Conservation (phyloP, 2,113 vertebrate species). For the Picathartes gymnocephalus region DNA sequence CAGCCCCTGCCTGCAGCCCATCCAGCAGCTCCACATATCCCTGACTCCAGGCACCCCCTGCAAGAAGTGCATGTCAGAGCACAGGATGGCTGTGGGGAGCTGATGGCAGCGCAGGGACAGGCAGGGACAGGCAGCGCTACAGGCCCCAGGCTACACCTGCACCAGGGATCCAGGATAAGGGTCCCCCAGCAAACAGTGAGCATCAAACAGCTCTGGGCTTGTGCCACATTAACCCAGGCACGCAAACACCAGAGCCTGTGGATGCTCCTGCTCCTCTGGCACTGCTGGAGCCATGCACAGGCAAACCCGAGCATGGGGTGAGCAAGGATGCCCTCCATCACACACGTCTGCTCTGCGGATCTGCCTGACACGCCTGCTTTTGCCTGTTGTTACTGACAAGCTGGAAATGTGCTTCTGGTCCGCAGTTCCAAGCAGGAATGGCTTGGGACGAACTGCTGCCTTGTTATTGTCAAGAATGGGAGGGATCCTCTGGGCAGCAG, state of each 20-base stretch:
- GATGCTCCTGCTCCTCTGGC: not conserved
- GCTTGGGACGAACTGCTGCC: not conserved
- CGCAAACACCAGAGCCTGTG: rapidly evolving
- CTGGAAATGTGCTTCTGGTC: not conserved
- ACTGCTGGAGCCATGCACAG: rapidly evolving
- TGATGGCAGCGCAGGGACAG: not conserved
- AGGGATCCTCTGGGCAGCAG: not conserved
- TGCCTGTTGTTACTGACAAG: not conserved
- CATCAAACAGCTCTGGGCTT: not conserved
- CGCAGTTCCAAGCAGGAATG: not conserved
- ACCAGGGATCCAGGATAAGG: not conserved
- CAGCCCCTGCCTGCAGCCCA: not conserved
- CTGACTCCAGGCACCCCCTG: not conserved
- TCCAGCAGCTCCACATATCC: rapidly evolving
- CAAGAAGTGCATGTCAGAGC: not conserved
- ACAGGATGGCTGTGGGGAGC: not conserved
- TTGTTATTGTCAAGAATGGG: not conserved
- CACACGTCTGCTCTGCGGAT: rapidly evolving
- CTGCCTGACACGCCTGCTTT: not conserved
- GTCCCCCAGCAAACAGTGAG: rapidly evolving
- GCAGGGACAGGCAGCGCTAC: not conserved
- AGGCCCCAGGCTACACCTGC: not conserved
- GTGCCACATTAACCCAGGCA: rapidly evolving
- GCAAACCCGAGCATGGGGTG: rapidly evolving
- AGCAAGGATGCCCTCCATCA: not conserved